These are phyloP conservation scores for Cephus cinctus DNA, from an alignment of 1,140 invertebrate genomes.

Conservation along the genomic window DNA sequence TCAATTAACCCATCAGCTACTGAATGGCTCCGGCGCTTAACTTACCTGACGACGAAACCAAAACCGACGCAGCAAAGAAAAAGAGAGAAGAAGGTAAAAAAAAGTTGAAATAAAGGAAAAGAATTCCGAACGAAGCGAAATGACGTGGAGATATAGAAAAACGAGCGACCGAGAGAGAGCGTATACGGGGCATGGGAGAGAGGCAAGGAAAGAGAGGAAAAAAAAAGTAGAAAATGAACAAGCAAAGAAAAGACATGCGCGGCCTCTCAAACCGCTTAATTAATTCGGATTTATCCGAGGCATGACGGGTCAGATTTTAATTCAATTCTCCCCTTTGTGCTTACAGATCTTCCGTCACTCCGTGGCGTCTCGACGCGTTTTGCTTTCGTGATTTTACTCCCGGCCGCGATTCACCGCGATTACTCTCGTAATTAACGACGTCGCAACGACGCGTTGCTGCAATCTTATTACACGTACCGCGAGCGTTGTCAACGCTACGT, in stretches of 20 bases:
- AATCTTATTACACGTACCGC: too few relatives aligned
- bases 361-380: slow-evolving; percentile 7
- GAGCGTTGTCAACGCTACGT: slow-evolving; percentile 20
- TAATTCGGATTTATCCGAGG: slow-evolving; percentile 54
- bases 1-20: slow-evolving; percentile 55
- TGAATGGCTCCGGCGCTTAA: slow-evolving; percentile 46
- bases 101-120: not conserved
- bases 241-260: slow-evolving; percentile 30
- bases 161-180: not conserved
- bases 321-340: slow-evolving; percentile 47
- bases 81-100: not conserved
- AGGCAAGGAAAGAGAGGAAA: slow-evolving; percentile 10
- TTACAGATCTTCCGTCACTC: slow-evolving; percentile 23
- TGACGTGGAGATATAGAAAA: not conserved
- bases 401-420: slow-evolving; percentile 24
- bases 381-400: slow-evolving; percentile 21
- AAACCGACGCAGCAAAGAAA: too few relatives aligned
- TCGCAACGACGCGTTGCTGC: too few relatives aligned
- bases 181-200: slow-evolving; percentile 6
- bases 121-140: not conserved
- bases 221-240: slow-evolving; percentile 18
- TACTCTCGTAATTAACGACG: slow-evolving; percentile 16
- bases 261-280: slow-evolving; percentile 45
- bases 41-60: too few relatives aligned
- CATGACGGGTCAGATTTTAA: slow-evolving; percentile 50